phyloP scores from a whole-genome alignment of 2,113 vertebrate genomes.

The Halichoeres trimaculatus region DNA sequence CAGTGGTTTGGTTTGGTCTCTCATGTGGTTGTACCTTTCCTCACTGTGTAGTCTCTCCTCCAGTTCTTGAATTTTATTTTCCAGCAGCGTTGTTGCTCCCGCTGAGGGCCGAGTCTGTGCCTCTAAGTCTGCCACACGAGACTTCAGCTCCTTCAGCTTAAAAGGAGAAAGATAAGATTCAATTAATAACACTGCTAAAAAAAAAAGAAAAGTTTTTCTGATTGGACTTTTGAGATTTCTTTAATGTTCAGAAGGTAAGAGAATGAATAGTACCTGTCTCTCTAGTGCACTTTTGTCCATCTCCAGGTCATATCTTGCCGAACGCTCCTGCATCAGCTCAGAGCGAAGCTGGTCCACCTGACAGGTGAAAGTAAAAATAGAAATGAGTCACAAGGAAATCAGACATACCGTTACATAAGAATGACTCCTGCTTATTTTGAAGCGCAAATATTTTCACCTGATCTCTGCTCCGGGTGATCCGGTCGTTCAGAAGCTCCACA shows the following conservation, averaged over 20 bases:
- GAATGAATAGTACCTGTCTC: constrained; percentile 85
- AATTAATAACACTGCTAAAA: neutral
- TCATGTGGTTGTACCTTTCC: constrained; percentile 87
- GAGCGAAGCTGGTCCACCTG: constrained; percentile 93
- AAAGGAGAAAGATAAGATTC: neutral
- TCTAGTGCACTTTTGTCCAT: constrained; percentile 93
- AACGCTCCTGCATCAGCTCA: constrained; percentile 93
- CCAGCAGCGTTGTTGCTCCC: constrained; percentile 84
- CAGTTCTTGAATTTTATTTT: constrained; percentile 88
- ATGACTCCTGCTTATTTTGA: constrained; percentile 39
- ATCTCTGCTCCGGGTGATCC: constrained; percentile 88
- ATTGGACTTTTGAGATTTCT: neutral
- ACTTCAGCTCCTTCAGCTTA: constrained; percentile 92
- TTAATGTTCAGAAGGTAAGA: neutral
- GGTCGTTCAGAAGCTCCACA: constrained; percentile 89
- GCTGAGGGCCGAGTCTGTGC: constrained; percentile 82
- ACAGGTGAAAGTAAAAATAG: neutral
- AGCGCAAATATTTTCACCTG: constrained; percentile 83
- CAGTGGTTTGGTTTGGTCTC: neutral
- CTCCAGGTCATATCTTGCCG: constrained; percentile 90
- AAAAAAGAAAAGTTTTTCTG: neutral
- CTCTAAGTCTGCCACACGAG: constrained; percentile 88
- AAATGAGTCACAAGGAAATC: neutral
- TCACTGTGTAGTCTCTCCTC: constrained; percentile 90
- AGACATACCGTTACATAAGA: neutral